A percentile compares a stretch with the other conserved stretches of the same genome.
phyloP scores from a whole-genome alignment of 2,113 vertebrate genomes.

The Gymnocephalus cernua region DNA sequence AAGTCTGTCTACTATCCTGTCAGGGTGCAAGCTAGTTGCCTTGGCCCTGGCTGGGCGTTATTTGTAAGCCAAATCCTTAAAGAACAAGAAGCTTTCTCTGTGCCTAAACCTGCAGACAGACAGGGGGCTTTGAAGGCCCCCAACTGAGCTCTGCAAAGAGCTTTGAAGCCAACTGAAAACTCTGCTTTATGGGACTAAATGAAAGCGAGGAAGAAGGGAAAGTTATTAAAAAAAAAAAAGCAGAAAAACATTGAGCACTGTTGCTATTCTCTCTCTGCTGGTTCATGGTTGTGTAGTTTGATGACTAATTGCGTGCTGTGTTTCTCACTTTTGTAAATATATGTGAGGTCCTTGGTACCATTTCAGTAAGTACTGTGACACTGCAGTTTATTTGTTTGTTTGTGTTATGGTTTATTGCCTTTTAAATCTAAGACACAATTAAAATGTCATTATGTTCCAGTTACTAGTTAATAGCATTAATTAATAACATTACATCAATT shows the following conservation, averaged over 20 bases:
- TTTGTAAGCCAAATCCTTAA: slow-evolving; percentile 87
- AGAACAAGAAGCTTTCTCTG: slow-evolving; percentile 87
- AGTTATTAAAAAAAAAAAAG: slow-evolving; percentile 58
- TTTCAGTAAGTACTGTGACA: slow-evolving; percentile 10
- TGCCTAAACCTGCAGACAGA: slow-evolving; percentile 87
- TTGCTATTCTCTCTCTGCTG: slow-evolving; percentile 55
- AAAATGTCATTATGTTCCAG: background rate
- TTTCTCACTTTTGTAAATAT: slow-evolving; percentile 17
- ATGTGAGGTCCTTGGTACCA: background rate
- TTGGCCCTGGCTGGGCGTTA: slow-evolving; percentile 81
- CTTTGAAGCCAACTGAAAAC: slow-evolving; percentile 87
- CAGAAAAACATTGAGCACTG: slow-evolving; percentile 57
- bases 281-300: slow-evolving; percentile 29
- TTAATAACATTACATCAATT: background rate
- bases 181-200: slow-evolving; percentile 78
- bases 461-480: background rate
- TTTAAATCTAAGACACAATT: background rate
- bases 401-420: background rate
- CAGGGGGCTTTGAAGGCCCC: slow-evolving; percentile 88
- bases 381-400: slow-evolving; percentile 16
- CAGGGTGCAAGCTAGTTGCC: slow-evolving; percentile 75
- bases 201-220: slow-evolving; percentile 76
- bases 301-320: slow-evolving; percentile 37
- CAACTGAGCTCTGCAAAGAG: slow-evolving; percentile 85
- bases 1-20: slow-evolving; percentile 68